Percentiles rank a stretch among this genome's conserved stretches.
Conservation (phyloP, 92 coral and sea anemone species). For the Porites evermanni region DNA sequence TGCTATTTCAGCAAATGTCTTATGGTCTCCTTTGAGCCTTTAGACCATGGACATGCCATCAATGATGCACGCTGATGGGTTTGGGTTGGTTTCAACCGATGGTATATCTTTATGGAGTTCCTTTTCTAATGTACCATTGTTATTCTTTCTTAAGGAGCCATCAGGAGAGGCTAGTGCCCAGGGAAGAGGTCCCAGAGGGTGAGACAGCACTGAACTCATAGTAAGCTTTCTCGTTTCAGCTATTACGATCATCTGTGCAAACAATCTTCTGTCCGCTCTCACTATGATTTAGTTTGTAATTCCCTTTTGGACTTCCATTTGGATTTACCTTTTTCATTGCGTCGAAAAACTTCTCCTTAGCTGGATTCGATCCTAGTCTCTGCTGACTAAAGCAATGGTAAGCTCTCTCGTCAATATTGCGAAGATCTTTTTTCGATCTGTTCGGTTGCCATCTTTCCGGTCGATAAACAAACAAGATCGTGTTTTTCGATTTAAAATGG, state of each 20-base stretch:
- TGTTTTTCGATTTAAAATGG: conserved; percentile 16
- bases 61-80: conserved; percentile 51
- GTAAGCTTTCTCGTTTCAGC: conserved; percentile 51
- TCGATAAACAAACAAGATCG: conserved; percentile 50
- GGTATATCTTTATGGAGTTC: conserved; percentile 55
- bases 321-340: conserved; percentile 45
- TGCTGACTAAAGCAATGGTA: conserved; percentile 45
- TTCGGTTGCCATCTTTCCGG: conserved; percentile 46
- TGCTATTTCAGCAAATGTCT: conserved; percentile 39
- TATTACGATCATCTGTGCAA: conserved; percentile 44
- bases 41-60: conserved; percentile 60
- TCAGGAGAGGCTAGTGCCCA: conserved; percentile 48
- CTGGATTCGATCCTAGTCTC: conserved; percentile 52
- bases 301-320: conserved; percentile 31
- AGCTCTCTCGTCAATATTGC: conserved; percentile 51
- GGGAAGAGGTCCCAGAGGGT: conserved; percentile 50
- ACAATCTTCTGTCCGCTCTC: conserved; percentile 24
- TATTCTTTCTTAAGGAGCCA: conserved; percentile 38
- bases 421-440: conserved; percentile 33
- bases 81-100: conserved; percentile 33
- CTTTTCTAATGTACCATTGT: conserved; percentile 39
- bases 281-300: conserved; percentile 9
- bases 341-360: conserved; percentile 47
- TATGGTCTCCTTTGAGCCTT: conserved; percentile 53
- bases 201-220: conserved; percentile 48